Conservation (phyloP, 2,888 invertebrate genomes). For the Steromphala cineraria region DNA sequence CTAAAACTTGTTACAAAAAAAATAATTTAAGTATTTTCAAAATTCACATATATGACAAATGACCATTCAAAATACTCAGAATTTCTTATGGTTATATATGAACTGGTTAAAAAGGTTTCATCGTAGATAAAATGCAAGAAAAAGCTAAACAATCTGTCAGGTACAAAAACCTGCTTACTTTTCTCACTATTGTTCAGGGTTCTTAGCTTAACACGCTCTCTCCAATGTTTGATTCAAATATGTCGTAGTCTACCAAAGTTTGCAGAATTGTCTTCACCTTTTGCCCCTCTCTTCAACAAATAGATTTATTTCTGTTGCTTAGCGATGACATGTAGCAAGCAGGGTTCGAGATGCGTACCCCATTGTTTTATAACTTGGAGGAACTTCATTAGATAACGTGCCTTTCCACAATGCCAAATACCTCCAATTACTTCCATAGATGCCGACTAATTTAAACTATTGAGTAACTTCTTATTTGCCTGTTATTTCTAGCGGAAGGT, state of each 20-base stretch:
- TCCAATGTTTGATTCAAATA: conserved; percentile 17
- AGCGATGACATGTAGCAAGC: background rate
- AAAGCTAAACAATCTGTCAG: background rate
- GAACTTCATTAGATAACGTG: conserved; percentile 4
- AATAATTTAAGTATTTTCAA: no score
- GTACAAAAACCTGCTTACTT: background rate
- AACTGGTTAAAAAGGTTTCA: no score
- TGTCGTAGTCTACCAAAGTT: conserved; percentile 15
- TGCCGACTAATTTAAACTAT: background rate
- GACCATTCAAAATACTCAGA: no score
- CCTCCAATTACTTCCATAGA: background rate
- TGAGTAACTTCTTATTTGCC: background rate
- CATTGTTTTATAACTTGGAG: background rate
- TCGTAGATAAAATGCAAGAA: no score
- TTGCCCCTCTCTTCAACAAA: conserved; percentile 8
- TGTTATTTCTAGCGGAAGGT: background rate
- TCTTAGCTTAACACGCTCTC: background rate
- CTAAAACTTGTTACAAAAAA: no score
- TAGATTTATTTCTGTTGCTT: conserved; percentile 2
- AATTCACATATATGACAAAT: no score
- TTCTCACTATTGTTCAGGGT: conserved; percentile 14
- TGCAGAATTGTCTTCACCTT: background rate
- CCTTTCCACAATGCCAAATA: background rate
- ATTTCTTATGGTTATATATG: no score
- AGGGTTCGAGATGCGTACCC: background rate